Conservation (phyloP, 2,888 invertebrate genomes). For the Fissipunctia ypsillon region DNA sequence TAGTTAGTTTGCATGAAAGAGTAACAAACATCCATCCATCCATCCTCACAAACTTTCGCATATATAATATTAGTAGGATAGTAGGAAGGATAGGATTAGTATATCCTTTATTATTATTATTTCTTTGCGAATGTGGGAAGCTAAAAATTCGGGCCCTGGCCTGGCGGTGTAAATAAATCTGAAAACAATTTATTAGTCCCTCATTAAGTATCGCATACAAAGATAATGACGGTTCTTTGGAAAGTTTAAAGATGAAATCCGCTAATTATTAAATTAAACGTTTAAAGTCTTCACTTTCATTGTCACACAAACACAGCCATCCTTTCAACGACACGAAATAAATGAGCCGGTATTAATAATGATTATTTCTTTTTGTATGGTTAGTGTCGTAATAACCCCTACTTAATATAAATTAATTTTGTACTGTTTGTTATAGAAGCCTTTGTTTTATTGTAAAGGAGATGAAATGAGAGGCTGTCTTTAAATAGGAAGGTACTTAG, state of each 20-base stretch:
- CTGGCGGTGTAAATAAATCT: too few species aligned
- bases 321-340: slow-evolving; percentile 6
- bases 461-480: background rate
- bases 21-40: too few species aligned
- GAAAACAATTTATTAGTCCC: too few species aligned
- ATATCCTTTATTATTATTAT: too few species aligned
- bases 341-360: slow-evolving; percentile 2
- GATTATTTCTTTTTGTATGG: too few species aligned
- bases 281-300: slow-evolving; percentile 27
- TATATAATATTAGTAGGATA: too few species aligned
- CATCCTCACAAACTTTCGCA: too few species aligned
- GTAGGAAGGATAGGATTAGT: too few species aligned
- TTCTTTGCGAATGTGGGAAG: too few species aligned
- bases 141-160: too few species aligned
- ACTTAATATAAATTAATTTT: slow-evolving; percentile 24
- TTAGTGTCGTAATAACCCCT: too few species aligned
- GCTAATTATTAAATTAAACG: slow-evolving; percentile 26
- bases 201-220: background rate
- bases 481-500: background rate
- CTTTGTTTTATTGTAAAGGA: background rate
- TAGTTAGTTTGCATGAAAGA: too few species aligned
- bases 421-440: background rate
- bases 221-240: slow-evolving; percentile 25
- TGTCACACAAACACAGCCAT: slow-evolving; percentile 7
- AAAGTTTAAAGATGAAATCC: slow-evolving; percentile 19